Conservation (phyloP, 2,888 invertebrate genomes). For the Mongoloraphidia duomilia region DNA sequence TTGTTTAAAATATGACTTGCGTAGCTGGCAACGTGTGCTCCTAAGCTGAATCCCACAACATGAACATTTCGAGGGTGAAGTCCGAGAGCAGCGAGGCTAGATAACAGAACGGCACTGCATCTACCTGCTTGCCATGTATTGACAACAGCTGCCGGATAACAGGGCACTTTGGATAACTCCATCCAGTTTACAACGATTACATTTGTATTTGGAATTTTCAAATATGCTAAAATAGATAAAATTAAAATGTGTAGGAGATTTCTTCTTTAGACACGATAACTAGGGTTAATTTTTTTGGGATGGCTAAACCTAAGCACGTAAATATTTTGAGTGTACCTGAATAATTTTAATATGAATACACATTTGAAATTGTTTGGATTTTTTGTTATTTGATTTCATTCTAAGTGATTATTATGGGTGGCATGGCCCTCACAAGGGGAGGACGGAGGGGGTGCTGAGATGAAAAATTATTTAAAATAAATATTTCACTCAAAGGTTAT, state of each 20-base stretch:
- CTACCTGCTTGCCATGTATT: constrained; percentile 43
- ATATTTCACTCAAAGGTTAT: too few species aligned
- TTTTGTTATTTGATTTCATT: too few species aligned
- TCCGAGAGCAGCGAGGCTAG: constrained; percentile 26
- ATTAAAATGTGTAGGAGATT: not conserved
- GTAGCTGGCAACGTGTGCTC: constrained; percentile 37
- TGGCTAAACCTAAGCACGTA: too few species aligned
- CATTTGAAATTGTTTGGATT: too few species aligned
- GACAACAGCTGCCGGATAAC: constrained; percentile 39
- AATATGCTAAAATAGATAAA: constrained; percentile 22
- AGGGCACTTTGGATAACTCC: constrained; percentile 33
- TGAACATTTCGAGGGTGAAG: constrained; percentile 30
- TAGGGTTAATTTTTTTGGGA: too few species aligned
- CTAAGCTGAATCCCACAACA: constrained; percentile 42
- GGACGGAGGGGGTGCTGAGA: too few species aligned
- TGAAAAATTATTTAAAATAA: too few species aligned
- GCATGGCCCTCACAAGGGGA: too few species aligned
- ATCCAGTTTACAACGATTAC: constrained; percentile 41
- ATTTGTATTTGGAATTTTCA: constrained; percentile 26
- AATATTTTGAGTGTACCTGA: too few species aligned
- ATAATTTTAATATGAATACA: too few species aligned
- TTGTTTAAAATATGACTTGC: constrained; percentile 25
- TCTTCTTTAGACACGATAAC: too few species aligned
- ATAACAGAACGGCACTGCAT: constrained; percentile 35
- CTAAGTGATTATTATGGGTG: too few species aligned